Evolutionary conservation across 1,140 invertebrate species (phyloP), one percentile per base, ranked within the genome.

Genomic region (Tetramorium simillimum): DNA sequence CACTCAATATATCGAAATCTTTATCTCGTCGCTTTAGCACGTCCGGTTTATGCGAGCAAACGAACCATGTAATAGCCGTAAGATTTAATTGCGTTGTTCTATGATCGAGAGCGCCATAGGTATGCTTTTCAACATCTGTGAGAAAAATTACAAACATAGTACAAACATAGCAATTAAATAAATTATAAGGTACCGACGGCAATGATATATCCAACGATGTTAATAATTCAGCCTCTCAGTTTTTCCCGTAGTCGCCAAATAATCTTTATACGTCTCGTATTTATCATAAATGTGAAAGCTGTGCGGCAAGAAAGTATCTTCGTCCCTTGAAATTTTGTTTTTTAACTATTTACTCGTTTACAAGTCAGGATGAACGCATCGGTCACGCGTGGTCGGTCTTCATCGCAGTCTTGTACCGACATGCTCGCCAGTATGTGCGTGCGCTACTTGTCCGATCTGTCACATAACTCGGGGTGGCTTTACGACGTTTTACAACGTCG

Each of bases 391-490:
- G 24, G 33, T 69, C 28, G n/a, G n/a, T 53, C 62, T 84, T 84
- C 18, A 60, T 3, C 24, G 62, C 14, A 24, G 12, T 33, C 24
- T 21, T 49, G 14, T 70, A 76, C 40, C 21, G 53, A 18, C 85
- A 37, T 65, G 49, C 73, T 67, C 37, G 46, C 43, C 18, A 56
- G 24, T 16, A 18, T 43, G 18, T 65, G 73, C 56, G 51, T 49
- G 53, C 21, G 72, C 85, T 49, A 81, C 65, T 69, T 76, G 72
- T 62, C 53, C 75, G 37, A 78, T 82, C 65, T 78, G 51, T 81
- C 76, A 85, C 85, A 89, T 91, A 89, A 92, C 72, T 91, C 69
- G 60, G 69, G 73, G 58, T 70, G 80, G n/a, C 28, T 89, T 88
- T 82, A 40, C 43, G 77, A 80, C 62, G 56, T 76, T 87, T 87